These are phyloP conservation scores for Caenorhabditis japonica DNA, from an alignment of 2,888 invertebrate genomes.

Conservation along the genomic window DNA sequence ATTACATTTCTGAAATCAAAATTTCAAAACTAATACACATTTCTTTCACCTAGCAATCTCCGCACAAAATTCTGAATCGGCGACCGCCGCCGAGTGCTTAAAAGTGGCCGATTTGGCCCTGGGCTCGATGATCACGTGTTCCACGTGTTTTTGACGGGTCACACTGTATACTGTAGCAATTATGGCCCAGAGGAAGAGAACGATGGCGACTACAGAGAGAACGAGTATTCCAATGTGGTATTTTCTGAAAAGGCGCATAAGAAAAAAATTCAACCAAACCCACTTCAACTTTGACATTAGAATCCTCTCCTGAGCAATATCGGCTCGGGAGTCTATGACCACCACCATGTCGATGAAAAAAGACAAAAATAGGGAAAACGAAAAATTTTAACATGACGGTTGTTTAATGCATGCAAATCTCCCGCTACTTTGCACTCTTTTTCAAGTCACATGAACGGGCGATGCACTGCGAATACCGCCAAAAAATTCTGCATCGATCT, in stretches of 20 bases:
- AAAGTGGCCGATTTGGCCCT: conserved; percentile 22
- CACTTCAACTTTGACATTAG: conserved; percentile 42
- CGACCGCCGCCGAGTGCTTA: conserved; percentile 65
- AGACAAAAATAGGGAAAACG: not conserved
- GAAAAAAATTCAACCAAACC: conserved; percentile 7
- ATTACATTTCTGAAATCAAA: conserved; percentile 82
- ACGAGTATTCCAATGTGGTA: conserved; percentile 36
- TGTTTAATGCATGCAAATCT: conserved; percentile 13
- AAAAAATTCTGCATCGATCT: too few relatives aligned
- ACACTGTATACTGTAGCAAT: conserved; percentile 34
- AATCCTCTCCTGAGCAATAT: conserved; percentile 46
- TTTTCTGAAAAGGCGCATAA: conserved; percentile 34
- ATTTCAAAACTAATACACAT: not conserved
- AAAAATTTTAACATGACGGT: conserved; percentile 1
- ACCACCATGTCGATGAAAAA: conserved; percentile 31
- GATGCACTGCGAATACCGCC: not conserved
- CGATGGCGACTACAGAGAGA: conserved; percentile 24
- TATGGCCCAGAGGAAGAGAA: conserved; percentile 47
- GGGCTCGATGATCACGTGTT: conserved; percentile 18
- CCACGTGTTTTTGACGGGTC: conserved; percentile 16
- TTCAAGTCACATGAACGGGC: not conserved
- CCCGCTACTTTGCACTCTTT: not conserved
- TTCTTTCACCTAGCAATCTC: conserved; percentile 69
- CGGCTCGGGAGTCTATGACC: conserved; percentile 46
- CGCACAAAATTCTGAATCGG: conserved; percentile 76